Base-by-base conservation (phyloP, 1,140 invertebrate species). In the Solenopsis fugax region DNA sequence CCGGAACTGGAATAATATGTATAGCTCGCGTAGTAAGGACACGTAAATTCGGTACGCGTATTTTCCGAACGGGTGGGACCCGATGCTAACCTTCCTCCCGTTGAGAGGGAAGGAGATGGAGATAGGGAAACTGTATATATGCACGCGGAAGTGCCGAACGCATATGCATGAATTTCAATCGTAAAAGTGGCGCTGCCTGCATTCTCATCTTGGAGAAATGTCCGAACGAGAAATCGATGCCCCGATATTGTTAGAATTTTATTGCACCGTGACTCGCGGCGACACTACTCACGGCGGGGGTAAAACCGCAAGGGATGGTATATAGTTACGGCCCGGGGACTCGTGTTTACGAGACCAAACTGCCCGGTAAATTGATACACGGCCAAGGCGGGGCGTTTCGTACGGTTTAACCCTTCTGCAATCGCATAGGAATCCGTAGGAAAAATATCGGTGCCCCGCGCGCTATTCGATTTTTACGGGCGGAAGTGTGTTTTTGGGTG, bases 291-390 rank as follows among this genome's bases (percentile, higher is more conserved):
- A 37, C 21, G 77, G 37, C 78, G 67, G 54, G 67, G 76, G 34
- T 85, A 89, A n/a, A n/a, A 89, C 85, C 88, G 86, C 80, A 75
- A 65, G 60, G 73, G 73, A 87, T 80, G 21, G 73, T 84, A 56
- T 72, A 76, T 50, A 87, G 88, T 82, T 89, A 89, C 71, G 87
- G 65, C 45, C 37, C 45, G 72, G 67, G 60, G 72, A 72, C 82
- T 67, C 75, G 88, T 89, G 89, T 90, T 90, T 90, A 90, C 89
- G 88, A 87, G 88, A 86, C 67, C 52, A 87, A 90, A 90, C 89
- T 87, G 75, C 60, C 75, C 80, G 54, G 85, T 54, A 85, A 90
- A 90, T 90, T 90, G 89, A 90, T 89, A 81, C 73, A 89, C 89
- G 80, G 67, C 73, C 85, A 58, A 81, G 85, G 12, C 37, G 48